phyloP scores from a whole-genome alignment of 2,888 invertebrate genomes.

The Agriopis leucophaearia region DNA sequence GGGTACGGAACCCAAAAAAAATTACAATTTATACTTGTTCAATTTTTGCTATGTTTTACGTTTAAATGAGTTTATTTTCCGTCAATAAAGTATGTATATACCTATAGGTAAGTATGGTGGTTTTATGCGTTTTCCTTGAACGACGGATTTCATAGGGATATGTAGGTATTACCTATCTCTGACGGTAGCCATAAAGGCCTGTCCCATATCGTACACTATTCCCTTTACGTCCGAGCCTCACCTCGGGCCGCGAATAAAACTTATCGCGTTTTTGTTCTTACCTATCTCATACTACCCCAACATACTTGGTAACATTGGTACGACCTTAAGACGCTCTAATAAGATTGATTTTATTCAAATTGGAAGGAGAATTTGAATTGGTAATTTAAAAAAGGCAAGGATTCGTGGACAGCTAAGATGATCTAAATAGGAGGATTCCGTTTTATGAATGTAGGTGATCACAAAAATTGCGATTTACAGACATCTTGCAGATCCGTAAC shows the following conservation, averaged over 20 bases:
- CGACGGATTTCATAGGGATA: constrained; percentile 24
- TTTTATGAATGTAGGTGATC: constrained; percentile 71
- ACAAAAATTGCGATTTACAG: constrained; percentile 55
- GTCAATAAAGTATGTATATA: too few species aligned
- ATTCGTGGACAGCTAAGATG: constrained; percentile 69
- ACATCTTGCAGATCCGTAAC: constrained; percentile 19
- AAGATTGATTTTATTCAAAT: constrained; percentile 39
- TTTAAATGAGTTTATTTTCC: too few species aligned
- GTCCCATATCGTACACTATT: constrained; percentile 43
- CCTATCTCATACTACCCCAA: constrained; percentile 54
- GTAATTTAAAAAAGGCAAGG: constrained; percentile 55
- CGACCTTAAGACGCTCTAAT: constrained; percentile 27
- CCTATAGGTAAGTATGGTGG: background rate
- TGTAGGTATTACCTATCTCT: constrained; percentile 48
- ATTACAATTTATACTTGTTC: too few species aligned
- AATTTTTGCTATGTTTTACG: too few species aligned
- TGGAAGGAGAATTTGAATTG: constrained; percentile 38
- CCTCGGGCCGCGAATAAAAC: constrained; percentile 71
- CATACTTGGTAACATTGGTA: constrained; percentile 19
- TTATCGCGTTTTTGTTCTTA: constrained; percentile 69
- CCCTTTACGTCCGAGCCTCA: constrained; percentile 56
- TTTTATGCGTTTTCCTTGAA: constrained; percentile 34
- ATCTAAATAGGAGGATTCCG: constrained; percentile 76
- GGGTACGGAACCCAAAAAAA: too few species aligned
- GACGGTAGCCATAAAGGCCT: constrained; percentile 45